phyloP scores from a whole-genome alignment of 2,797 vertebrate species.

The Scleropages formosus region DNA sequence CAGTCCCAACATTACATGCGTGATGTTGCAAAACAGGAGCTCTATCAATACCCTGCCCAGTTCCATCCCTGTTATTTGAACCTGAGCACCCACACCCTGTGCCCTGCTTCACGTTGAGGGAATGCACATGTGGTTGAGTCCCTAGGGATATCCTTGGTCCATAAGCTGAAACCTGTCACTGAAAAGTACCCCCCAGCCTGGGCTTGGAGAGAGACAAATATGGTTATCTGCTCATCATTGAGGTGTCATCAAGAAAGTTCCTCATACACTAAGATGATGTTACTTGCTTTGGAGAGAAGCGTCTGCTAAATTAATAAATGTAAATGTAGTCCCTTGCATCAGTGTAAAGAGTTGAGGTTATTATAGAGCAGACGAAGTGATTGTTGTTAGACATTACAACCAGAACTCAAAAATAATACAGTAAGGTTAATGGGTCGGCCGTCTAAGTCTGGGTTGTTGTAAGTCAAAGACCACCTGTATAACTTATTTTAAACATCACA shows the following conservation, averaged over 20 bases:
- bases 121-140: not conserved
- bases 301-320: no score
- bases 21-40: not conserved
- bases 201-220: not conserved
- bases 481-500: no score
- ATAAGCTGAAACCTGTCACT: not conserved
- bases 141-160: not conserved
- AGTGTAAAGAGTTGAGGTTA: no score
- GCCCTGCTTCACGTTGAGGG: not conserved
- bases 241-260: not conserved
- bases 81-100: not conserved
- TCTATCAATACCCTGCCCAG: not conserved
- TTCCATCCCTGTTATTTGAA: not conserved
- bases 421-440: no score
- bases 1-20: not conserved
- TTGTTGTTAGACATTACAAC: no score
- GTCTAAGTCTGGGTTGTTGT: no score
- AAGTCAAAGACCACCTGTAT: no score
- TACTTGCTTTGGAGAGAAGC: constrained; percentile 10
- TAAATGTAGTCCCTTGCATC: no score
- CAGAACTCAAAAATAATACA: no score
- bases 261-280: no score
- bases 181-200: not conserved
- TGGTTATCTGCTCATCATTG: not conserved
- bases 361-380: no score